These are phyloP conservation scores for Imbricaverruca yamaguchii DNA, from an alignment of 2,888 invertebrate genomes.

Conservation along the genomic window DNA sequence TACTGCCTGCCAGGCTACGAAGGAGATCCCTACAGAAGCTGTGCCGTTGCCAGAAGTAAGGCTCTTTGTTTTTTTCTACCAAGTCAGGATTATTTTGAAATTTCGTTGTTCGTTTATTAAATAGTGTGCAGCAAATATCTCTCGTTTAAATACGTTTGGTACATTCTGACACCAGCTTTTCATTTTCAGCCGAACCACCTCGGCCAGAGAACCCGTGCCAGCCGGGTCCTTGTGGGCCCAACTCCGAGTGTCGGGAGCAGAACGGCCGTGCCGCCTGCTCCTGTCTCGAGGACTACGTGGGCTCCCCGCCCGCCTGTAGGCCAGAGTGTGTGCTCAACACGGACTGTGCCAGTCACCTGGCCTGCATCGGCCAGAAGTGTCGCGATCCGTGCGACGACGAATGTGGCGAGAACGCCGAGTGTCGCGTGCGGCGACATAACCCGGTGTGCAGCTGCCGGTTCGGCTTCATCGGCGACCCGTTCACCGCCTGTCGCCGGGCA, in stretches of 20 bases:
- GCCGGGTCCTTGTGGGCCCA: conserved; percentile 40
- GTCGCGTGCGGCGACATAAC: conserved; percentile 31
- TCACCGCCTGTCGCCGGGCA: conserved; percentile 50
- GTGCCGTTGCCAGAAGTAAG: conserved; percentile 23
- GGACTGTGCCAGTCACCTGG: conserved; percentile 66
- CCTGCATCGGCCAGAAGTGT: conserved; percentile 39
- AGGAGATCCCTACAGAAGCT: conserved; percentile 57
- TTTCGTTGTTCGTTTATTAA: too few species aligned
- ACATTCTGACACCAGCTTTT: neutral
- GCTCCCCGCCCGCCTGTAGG: conserved; percentile 69
- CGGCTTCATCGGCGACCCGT: conserved; percentile 40
- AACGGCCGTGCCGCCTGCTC: conserved; percentile 73
- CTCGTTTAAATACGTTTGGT: too few species aligned
- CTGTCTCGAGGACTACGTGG: conserved; percentile 65
- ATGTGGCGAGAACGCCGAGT: conserved; percentile 34
- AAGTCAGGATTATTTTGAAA: too few species aligned
- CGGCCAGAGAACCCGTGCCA: conserved; percentile 21
- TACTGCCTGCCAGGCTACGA: conserved; percentile 50
- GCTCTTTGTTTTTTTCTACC: neutral
- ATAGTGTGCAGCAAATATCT: too few species aligned
- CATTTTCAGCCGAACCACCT: neutral
- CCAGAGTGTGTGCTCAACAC: conserved; percentile 63
- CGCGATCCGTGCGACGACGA: conserved; percentile 38
- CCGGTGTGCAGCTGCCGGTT: conserved; percentile 49
- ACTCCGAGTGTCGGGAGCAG: conserved; percentile 64